phyloP scores from a whole-genome alignment of 2,113 vertebrate genomes.

The Bujurquina vittata region DNA sequence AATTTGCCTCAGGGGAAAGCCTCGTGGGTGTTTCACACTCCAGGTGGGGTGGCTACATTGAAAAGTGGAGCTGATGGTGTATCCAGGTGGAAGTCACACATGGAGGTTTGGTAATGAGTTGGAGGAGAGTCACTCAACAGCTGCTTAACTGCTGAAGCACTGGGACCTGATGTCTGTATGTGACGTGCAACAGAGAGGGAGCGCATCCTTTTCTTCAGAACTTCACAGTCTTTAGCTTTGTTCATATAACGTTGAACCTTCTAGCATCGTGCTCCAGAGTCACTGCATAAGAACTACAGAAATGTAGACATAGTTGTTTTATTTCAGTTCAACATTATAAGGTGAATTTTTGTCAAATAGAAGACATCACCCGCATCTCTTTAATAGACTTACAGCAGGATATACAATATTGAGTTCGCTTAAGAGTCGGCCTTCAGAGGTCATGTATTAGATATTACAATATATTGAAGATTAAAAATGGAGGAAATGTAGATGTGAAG shows the following conservation, averaged over 20 bases:
- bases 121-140: constrained; percentile 66
- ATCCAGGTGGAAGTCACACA: constrained; percentile 74
- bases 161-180: constrained; percentile 58
- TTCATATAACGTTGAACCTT: background rate
- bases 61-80: constrained; percentile 60
- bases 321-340: background rate
- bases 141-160: constrained; percentile 59
- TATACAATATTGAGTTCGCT: background rate
- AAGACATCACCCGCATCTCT: background rate
- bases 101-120: constrained; percentile 74
- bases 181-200: constrained; percentile 28
- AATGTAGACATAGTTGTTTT: background rate
- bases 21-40: constrained; percentile 47
- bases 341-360: background rate
- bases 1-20: constrained; percentile 41
- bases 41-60: constrained; percentile 59
- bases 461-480: background rate
- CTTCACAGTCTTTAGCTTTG: background rate
- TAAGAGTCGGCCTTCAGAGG: background rate
- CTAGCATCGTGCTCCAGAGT: background rate
- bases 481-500: background rate
- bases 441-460: background rate
- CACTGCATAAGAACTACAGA: background rate
- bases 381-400: background rate
- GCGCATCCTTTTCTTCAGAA: background rate